Evolutionary conservation across 2,888 invertebrate genomes (phyloP), one percentile per base, ranked within the genome.

Genomic region (Lacanobia wlatinum): DNA sequence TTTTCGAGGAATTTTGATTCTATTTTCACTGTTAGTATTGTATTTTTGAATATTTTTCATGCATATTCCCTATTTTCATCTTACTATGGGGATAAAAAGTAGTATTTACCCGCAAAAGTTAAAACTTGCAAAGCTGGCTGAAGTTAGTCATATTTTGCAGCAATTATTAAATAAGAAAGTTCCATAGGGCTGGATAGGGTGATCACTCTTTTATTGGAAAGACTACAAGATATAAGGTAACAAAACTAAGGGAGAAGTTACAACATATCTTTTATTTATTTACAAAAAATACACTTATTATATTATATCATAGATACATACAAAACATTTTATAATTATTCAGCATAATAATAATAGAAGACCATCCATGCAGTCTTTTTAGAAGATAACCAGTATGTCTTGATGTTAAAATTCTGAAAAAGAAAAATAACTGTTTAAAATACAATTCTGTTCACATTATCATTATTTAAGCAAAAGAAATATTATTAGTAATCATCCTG

Each of bases 261-360:
- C 46, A 28, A 55, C 2, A 67, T n/a, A 38, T 46, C 7, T 9
- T 52, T 38, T 5, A 2, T 75, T 78, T 76, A 76, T 76, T 76
- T 76, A 76, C 76, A 76, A 6, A 50, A 60, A 78, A 71, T 63
- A 76, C 12, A 73, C 34, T 59, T 55, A 5, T 38, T 72, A 78
- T 76, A 67, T 48, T 40, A 60, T 76, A 68, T 48, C 40, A 61
- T 50, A 34, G 28, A 48, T 48, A 67, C 16, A 50, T 66, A n/a
- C 1, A 48, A 60, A 62, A 75, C 21, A 40, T 70, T 53, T 58
- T 62, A 59, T 23, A 43, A n/a, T 71, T 71, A 62, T 72, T 55
- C 40, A 72, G 21, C 46, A 59, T 63, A 62, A 40, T 58, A 78
- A 69, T 53, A 53, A 78, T 40, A 40, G 21, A n/a, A 53, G 23